Base-by-base conservation (phyloP, 2,888 invertebrate species). In the Pollenia labialis region DNA sequence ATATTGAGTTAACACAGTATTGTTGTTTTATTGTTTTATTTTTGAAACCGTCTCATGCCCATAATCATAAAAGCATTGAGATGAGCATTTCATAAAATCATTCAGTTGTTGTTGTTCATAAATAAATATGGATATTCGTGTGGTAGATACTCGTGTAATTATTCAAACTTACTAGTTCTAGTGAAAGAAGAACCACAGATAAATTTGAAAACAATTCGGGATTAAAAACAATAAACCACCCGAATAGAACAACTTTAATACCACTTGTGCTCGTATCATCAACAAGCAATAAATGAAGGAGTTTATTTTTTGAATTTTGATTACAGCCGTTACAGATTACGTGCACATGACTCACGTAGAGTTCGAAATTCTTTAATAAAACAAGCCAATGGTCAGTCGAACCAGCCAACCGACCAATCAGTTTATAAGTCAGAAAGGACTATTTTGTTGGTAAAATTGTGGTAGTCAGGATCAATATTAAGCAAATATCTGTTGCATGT, bases 401-500 rank as follows among this genome's bases (percentile, higher is more conserved):
- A 4, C 32, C 58, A 80, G 58, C 44, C 50, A 46, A 10, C 18
- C 44, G 62, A 46, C 40, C 64, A 52, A 80, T 77, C 64, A 46
- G 18, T 82, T 64, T 54, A 72, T 66, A 72, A 81, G 58, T 68
- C 74, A 75, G 18, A 11, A 14, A 9, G 16, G 4, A 1, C n/a
- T 48, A 8, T 74, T 74, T 68, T 54, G 48, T 52, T 9, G 9
- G 40, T 40, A 10, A 74, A 23, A 72, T 85, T 82, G 81, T 66
- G 83, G 80, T 71, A 75, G 86, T 56, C 79, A 64, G 71, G 52
- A 76, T 83, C 83, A 68, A 81, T 81, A 74, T n/a, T 81, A 81
- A 72, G 76, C 79, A 76, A 87, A 86, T 88, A 88, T 85, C 88
- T 87, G 88, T 88, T 88, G 87, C 88, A 85, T 87, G 85, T 79